Base-by-base conservation (phyloP, 2,797 vertebrate species). In the Potorous gilbertii region DNA sequence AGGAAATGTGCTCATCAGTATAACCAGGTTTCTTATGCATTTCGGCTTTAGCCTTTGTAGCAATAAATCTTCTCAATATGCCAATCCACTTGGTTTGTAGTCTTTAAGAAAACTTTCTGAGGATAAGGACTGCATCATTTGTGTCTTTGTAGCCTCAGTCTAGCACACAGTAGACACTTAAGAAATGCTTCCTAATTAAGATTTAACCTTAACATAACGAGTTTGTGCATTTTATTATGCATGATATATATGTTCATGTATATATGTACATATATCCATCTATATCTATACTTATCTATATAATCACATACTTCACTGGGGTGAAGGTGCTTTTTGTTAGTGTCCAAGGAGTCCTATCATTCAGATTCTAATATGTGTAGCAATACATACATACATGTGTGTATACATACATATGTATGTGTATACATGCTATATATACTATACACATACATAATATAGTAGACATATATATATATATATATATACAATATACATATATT, bases 1-100 rank as follows among this genome's bases (percentile, higher is more conserved):
- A n/a, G n/a, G n/a, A 95, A 96, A 93, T 91, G 52, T 81, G 31
- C n/a, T 81, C 87, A 66, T 91, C 14, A 92, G 21, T 29, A 40
- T 34, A 0, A 59, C 16, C 54, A 27, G 14, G 57, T 87, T 62
- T 92, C 34, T 92, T 56, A 95, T 21, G 31, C 46, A n/a, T 92
- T 81, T 66, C n/a, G 55, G 46, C 24, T 81, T 18, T 46, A 27
- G 56, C 5, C 50, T 1, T 54, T 94, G 1, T 66, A 18, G 31
- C n/a, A 50, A 54, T 0, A n/a, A 13, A 52, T 27, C 13, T 16
- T 55, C 90, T 28, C 81, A 13, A 40, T 59, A 92, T 89, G 9
- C 54, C 55, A 90, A 40, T 4, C 21, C 28, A 55, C 50, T 55
- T 57, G 21, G 57, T 89, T 95, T 9, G 4, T 52, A 2, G 91